Percentiles rank a stretch among this genome's conserved stretches.
Evolutionary conservation across 2,797 vertebrate species (phyloP).

Genomic region (Picus viridis): DNA sequence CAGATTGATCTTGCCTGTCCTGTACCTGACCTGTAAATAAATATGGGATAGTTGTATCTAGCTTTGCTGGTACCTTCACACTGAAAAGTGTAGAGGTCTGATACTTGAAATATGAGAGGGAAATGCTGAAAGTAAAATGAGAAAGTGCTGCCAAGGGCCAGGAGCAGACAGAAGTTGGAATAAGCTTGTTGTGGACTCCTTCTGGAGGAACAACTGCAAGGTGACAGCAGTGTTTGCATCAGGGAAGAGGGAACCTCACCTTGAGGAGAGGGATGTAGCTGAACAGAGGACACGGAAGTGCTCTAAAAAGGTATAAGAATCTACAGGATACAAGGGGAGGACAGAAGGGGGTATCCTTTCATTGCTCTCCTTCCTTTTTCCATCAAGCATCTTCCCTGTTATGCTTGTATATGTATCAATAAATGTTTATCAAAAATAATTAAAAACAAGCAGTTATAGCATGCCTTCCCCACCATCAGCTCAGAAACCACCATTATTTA

Average conservation of each 20-base stretch:
- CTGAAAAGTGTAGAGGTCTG: background rate
- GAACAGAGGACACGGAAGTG: background rate
- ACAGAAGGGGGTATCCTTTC: background rate
- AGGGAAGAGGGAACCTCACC: background rate
- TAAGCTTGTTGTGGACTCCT: background rate
- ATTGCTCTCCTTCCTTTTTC: background rate
- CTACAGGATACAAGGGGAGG: accelerated
- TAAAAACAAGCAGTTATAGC: background rate
- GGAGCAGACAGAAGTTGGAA: background rate
- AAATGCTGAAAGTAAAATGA: background rate
- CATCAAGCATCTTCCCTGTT: background rate
- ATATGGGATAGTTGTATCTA: background rate
- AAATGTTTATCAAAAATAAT: background rate
- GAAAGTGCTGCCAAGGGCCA: background rate
- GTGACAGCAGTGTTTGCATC: background rate
- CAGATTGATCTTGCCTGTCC: conserved; percentile 1
- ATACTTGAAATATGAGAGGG: background rate
- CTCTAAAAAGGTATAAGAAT: background rate
- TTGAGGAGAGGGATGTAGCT: background rate
- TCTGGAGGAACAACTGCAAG: background rate
- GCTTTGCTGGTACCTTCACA: background rate
- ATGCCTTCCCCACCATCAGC: background rate
- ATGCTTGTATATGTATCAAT: background rate
- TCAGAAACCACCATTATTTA: background rate
- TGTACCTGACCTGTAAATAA: conserved; percentile 52